Evolutionary conservation across 2,113 vertebrate genomes (phyloP).

Genomic region (Prunella fulvescens): DNA sequence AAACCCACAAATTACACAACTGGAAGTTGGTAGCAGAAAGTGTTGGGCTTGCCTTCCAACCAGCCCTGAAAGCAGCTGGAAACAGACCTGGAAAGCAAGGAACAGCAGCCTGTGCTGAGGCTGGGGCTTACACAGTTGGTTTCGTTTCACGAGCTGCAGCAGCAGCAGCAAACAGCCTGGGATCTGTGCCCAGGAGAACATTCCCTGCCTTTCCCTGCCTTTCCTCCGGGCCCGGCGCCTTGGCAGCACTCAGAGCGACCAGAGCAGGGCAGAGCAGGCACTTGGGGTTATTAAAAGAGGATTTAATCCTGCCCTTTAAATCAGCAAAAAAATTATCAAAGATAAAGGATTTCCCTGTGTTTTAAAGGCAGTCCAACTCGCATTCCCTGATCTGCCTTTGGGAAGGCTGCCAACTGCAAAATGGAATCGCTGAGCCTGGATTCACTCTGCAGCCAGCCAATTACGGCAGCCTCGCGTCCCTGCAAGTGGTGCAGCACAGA

Average conservation of each 20-base stretch:
- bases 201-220: not conserved
- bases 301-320: slow-evolving; percentile 52
- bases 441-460: slow-evolving; percentile 45
- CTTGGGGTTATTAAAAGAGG: slow-evolving; percentile 38
- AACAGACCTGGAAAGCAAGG: not conserved
- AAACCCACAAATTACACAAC: not conserved
- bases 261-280: slow-evolving; percentile 1
- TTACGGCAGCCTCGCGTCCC: not conserved
- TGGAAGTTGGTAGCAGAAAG: not conserved
- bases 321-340: slow-evolving; percentile 19
- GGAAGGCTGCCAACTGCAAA: slow-evolving; percentile 61
- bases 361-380: not conserved
- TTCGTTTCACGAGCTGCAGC: not conserved
- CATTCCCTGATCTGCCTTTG: not conserved
- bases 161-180: not conserved
- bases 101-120: not conserved
- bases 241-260: not conserved
- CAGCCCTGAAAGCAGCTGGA: not conserved
- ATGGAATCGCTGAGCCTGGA: slow-evolving; percentile 58
- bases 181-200: not conserved
- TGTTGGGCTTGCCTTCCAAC: not conserved
- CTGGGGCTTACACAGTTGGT: not conserved
- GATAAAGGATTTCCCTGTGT: slow-evolving; percentile 27
- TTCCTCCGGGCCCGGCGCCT: not conserved
- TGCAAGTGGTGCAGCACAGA: not conserved